Evolutionary conservation across 1,140 invertebrate species (phyloP), one percentile per base, ranked within the genome.

Genomic region (Acromyrmex heyeri): DNA sequence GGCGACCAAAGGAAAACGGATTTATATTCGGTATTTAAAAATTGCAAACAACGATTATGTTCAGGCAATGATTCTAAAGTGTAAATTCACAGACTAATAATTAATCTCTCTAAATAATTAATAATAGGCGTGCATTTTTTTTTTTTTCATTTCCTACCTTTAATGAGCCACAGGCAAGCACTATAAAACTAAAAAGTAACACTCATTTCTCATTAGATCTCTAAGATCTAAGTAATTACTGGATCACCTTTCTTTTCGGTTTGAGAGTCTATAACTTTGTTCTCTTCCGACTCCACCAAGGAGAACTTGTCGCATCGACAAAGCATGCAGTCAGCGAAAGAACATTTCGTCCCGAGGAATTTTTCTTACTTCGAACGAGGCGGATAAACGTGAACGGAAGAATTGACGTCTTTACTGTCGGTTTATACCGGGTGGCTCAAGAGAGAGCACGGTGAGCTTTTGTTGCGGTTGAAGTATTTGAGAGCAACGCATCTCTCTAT

Each of bases 401-500:
- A 72, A 30, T 30, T n/a, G 48, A 27, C 44, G 38, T 65, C 76
- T 65, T 64, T 64, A 81, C 57, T 38, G 78, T 61, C 30, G 50
- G 83, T 86, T 88, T 88, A 78, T 78, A 62, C 48, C 76, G 73
- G 61, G 34, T 61, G n/a, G 34, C 44, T 53, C 53, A 61, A 78
- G 79, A 79, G 62, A 59, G 59, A 90, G 64, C 44, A 50, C 24
- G 6, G 76, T 14, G 53, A 86, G 76, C 91, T 92, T 91, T 91
- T 90, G 91, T 91, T 79, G 88, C 76, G 75, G 83, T 88, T 89
- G 89, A 90, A 89, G 91, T 89, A 92, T 92, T 81, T 82, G 87
- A 91, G 88, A 90, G 88, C 87, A 87, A 90, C 87, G 91, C 76
- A 62, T 88, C 81, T 61, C 5, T 64, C 72, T 59, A 50, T 78